Percentiles rank a stretch among this genome's conserved stretches.
Conservation (phyloP, 30 jellyfish, hydroid and myxozoan species). For the Sanderia malayensis region DNA sequence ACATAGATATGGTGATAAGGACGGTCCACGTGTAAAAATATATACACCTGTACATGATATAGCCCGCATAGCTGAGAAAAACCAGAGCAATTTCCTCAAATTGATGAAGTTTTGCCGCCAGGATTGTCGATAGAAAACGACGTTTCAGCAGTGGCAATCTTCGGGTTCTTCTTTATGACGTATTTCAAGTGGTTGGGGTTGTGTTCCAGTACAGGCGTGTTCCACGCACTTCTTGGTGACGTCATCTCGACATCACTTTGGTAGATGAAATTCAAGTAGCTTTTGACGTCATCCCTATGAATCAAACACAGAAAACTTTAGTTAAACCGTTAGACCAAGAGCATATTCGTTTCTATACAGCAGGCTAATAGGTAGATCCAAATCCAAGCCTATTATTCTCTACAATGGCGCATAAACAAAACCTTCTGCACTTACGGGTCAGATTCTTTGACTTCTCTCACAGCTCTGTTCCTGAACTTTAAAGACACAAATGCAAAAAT, state of each 20-base stretch:
- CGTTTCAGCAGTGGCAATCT: conserved; percentile 5
- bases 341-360: no score
- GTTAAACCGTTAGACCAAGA: no score
- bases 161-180: conserved; percentile 35
- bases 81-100: no score
- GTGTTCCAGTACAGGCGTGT: conserved; percentile 31
- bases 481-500: conserved; percentile 11
- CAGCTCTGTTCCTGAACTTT: conserved; percentile 59
- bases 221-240: conserved; percentile 66
- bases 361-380: no score
- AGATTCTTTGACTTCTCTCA: conserved; percentile 23
- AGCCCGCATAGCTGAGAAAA: no score
- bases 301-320: no score
- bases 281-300: conserved; percentile 41
- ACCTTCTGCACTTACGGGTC: conserved; percentile 1
- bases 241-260: conserved; percentile 57
- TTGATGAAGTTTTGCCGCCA: conserved; percentile 50
- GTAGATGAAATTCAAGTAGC: conserved; percentile 37
- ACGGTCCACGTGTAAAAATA: no score
- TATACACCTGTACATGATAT: no score
- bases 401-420: no score
- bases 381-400: no score
- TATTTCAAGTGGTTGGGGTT: conserved; percentile 20
- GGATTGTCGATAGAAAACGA: conserved; percentile 57
- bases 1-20: no score